Percentiles rank a stretch among this genome's conserved stretches.
phyloP scores from a whole-genome alignment of 2,888 invertebrate species.

The Tenthredo mesomela region DNA sequence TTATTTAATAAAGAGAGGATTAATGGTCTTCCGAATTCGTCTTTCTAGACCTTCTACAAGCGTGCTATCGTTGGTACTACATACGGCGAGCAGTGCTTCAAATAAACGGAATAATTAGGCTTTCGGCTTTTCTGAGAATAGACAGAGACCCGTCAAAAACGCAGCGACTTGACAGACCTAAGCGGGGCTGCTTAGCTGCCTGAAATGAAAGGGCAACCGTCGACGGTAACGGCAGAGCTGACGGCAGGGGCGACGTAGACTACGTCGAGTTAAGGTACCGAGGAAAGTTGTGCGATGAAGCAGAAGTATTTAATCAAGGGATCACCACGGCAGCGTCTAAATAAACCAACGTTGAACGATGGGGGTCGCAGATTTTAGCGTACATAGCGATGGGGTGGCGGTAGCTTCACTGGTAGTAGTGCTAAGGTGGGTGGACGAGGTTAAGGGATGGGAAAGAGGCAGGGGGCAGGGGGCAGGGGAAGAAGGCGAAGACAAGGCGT shows the following conservation, averaged over 20 bases:
- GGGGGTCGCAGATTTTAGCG: conserved; percentile 69
- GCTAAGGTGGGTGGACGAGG: conserved; percentile 49
- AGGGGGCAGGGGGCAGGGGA: conserved; percentile 30
- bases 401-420: conserved; percentile 69
- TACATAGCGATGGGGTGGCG: conserved; percentile 59
- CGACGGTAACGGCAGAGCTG: conserved; percentile 48
- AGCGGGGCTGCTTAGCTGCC: conserved; percentile 49
- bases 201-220: conserved; percentile 46
- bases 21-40: conserved; percentile 2
- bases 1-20: conserved; percentile 1
- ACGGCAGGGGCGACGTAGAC: conserved; percentile 44
- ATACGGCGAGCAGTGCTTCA: conserved; percentile 11
- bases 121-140: conserved; percentile 14
- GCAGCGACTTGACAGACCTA: conserved; percentile 46
- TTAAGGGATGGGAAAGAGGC: conserved; percentile 1
- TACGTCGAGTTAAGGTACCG: conserved; percentile 36
- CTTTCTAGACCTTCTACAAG: neutral
- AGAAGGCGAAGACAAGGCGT: conserved; percentile 66
- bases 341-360: conserved; percentile 73
- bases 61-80: neutral
- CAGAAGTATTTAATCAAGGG: conserved; percentile 74
- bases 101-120: conserved; percentile 50
- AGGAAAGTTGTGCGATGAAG: conserved; percentile 59
- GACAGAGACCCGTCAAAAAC: conserved; percentile 47
- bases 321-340: conserved; percentile 70